Evolutionary conservation across 35 echinoderm and acorn worm species (phyloP).

Genomic region (Hemicentrotus pulcherrimus): DNA sequence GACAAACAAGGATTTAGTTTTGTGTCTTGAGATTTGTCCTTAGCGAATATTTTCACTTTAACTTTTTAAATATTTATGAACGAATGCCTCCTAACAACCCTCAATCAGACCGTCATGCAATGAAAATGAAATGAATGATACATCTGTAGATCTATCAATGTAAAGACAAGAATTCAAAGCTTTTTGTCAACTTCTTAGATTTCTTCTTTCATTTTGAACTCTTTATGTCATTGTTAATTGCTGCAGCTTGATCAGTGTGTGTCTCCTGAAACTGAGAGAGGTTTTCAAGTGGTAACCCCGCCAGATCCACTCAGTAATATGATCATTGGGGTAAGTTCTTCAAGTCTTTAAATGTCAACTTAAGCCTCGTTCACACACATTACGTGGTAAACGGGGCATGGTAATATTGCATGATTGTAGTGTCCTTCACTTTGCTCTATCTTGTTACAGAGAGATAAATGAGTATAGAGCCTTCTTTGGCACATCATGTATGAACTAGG

Average conservation of each 20-base stretch:
- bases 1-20: no score
- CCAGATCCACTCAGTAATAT: conserved; percentile 17
- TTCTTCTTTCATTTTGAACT: neutral
- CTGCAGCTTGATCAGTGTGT: conserved; percentile 9
- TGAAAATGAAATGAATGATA: no score
- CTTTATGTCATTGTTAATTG: neutral
- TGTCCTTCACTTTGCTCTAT: no score
- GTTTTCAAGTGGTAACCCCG: neutral
- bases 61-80: no score
- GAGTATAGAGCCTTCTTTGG: no score
- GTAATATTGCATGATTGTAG: no score
- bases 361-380: neutral
- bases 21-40: no score
- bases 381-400: neutral
- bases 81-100: no score
- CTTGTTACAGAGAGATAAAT: no score
- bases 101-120: no score
- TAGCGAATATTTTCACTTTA: no score
- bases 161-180: neutral
- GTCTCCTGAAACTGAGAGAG: conserved; percentile 8
- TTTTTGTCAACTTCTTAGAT: neutral
- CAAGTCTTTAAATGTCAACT: neutral
- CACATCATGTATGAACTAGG: no score
- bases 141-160: neutral
- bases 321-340: conserved; percentile 35